phyloP scores from a whole-genome alignment of 2,797 vertebrate genomes.

The Hemibagrus guttatus region DNA sequence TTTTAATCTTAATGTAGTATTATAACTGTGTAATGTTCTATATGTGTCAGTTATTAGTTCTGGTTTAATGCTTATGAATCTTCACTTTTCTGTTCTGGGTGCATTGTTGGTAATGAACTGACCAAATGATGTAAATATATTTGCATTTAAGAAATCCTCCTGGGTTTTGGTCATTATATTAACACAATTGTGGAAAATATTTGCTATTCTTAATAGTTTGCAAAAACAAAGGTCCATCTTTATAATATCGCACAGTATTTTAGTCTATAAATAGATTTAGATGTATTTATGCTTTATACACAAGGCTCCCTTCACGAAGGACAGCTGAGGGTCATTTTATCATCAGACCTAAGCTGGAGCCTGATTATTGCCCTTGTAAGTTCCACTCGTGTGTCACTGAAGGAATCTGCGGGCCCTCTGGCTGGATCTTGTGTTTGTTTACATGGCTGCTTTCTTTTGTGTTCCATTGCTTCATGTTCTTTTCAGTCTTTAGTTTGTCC shows the following conservation, averaged over 20 bases:
- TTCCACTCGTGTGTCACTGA: neutral
- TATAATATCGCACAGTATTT: neutral
- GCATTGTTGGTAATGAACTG: neutral
- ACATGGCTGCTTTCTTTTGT: neutral
- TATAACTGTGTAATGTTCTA: neutral
- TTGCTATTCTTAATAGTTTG: neutral
- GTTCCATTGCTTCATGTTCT: neutral
- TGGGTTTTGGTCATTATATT: neutral
- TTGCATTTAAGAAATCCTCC: neutral
- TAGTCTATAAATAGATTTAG: neutral
- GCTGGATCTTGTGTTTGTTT: neutral
- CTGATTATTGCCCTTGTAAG: neutral
- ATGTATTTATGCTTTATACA: neutral
- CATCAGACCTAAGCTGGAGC: neutral
- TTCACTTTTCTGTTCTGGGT: neutral
- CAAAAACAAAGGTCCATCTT: neutral
- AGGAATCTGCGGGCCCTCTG: neutral
- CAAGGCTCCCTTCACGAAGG: neutral
- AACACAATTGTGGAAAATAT: neutral
- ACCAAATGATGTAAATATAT: neutral
- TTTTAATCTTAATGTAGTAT: neutral
- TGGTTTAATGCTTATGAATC: neutral
- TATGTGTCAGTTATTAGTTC: neutral
- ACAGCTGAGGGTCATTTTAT: neutral
- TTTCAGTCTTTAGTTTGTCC: constrained; percentile 15